Evolutionary conservation across 1,140 invertebrate genomes (phyloP), one percentile per base, ranked within the genome.

Genomic region (Oncopodura yosiiana): DNA sequence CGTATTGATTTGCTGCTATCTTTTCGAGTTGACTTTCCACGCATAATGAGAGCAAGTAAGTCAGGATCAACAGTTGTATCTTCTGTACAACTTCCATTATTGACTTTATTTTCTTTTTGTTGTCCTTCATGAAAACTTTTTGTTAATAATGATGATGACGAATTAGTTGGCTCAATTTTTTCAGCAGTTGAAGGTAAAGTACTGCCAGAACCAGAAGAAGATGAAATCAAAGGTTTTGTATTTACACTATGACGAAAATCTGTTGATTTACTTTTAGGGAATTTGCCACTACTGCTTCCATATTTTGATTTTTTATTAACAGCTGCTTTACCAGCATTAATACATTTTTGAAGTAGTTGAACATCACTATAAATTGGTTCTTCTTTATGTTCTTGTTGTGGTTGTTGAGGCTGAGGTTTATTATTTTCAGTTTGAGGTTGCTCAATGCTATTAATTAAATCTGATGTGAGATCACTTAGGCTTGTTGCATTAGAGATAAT

Each of bases 271-370:
- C n/a, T n/a, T n/a, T n/a, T n/a, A n/a, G n/a, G n/a, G n/a, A n/a
- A n/a, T n/a, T n/a, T n/a, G n/a, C n/a, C n/a, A n/a, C n/a, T 52
- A 37, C 49, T 5, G 18, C 53, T 37, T 49, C 57, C 59, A 5
- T 53, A 61, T 46, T 61, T 56, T 18, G 54, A 56, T 24, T 57
- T 61, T 21, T 53, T 53, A 53, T 60, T 53, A n/a, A 55, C 32
- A 3, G 46, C 44, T 14, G 62, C 49, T 34, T 60, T 45, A 12
- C 61, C 61, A 12, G 37, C 50, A 32, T 49, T 39, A 21, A 62
- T 62, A 27, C 61, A 62, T 50, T 62, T 62, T 41, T 59, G 56
- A 12, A 62, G 30, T 3, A 62, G 36, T 26, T 62, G 61, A n/a
- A 49, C 56, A 53, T 62, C 61, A 9, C 37, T 44, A 30, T 62